Evolutionary conservation across 1,140 invertebrate genomes (phyloP).

Genomic region (Hycleus cichorii): DNA sequence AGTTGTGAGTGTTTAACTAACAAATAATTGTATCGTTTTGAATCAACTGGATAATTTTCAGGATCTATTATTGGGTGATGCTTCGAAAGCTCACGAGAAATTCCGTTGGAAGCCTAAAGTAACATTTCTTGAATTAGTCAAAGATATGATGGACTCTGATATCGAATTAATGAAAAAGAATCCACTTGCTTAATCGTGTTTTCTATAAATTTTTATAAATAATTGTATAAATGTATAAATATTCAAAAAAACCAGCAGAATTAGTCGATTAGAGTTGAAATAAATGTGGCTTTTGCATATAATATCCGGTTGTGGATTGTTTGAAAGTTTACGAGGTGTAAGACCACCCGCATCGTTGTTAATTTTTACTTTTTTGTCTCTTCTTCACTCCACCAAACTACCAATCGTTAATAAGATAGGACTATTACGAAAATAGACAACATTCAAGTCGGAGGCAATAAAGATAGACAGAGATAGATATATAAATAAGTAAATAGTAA

Average conservation of each 20-base stretch:
- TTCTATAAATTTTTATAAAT: neutral
- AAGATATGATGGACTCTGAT: constrained; percentile 95
- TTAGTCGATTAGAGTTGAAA: neutral
- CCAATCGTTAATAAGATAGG: constrained; percentile 13
- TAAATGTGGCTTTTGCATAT: constrained; percentile 8
- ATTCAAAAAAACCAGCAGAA: neutral
- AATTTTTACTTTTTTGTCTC: neutral
- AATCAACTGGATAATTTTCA: constrained; percentile 40
- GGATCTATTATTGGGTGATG: constrained; percentile 85
- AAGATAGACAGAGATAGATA: constrained; percentile 21
- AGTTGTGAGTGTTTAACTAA: constrained; percentile 64
- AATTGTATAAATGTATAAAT: neutral
- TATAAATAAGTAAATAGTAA: constrained; percentile 38
- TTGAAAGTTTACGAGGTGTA: constrained; percentile 1
- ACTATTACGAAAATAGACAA: constrained; percentile 31
- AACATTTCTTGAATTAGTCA: constrained; percentile 77
- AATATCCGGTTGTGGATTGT: no score
- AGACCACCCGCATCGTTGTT: constrained; percentile 24
- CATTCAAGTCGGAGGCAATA: constrained; percentile 29
- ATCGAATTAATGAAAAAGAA: constrained; percentile 86
- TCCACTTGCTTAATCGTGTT: constrained; percentile 63
- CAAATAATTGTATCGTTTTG: neutral
- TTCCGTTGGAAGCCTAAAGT: constrained; percentile 86
- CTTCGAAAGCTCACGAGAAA: constrained; percentile 78
- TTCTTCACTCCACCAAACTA: neutral